Base-by-base conservation (phyloP, 2,888 invertebrate species). In the Tipula vernalis region DNA sequence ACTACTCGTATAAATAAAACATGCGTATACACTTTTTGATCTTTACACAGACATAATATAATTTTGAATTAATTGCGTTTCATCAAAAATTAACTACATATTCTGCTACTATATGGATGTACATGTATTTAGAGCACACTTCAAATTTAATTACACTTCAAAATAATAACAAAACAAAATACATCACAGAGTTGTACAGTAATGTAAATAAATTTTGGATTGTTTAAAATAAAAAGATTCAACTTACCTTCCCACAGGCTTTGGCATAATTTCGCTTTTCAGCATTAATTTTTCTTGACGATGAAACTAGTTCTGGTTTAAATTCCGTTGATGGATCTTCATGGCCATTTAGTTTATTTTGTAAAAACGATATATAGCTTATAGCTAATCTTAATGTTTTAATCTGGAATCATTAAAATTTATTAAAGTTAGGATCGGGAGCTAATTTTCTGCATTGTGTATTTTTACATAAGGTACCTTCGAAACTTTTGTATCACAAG, bases 341-440 rank as follows among this genome's bases (percentile, higher is more conserved):
- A 89, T 97, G 97, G 87, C 96, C 96, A 90, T 97, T 96, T 89
- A 99, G 91, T 0, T 98, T 96, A 88, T 96, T 96, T 92, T 97
- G 97, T 87, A 99, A 93, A 91, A 98, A 98, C 5, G 96, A 96
- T 89, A 98, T 98, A 92, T 98, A 98, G 0, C 96, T 96, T 0
- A 97, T 98, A 0, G 98, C 98, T 89, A 99, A 92, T 87, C 98
- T 94, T 41, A 99, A 93, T 0, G 98, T 99, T 92, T 99, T 99
- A 89, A 98, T 98, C 94, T 98, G 94, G 87, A 93, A 93, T n/a
- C 39, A n/a, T 86, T 36, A 87, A 71, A 57, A 57, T 15, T 5
- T 15, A 15, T 5, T 15, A 10, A 71, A 36, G 57, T 84, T 86
- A 42, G 51, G 41, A 87, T 84, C n/a, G 83, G 5, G 36, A 85